phyloP scores from a whole-genome alignment of 2,797 vertebrate genomes.

The Scyliorhinus canicula region DNA sequence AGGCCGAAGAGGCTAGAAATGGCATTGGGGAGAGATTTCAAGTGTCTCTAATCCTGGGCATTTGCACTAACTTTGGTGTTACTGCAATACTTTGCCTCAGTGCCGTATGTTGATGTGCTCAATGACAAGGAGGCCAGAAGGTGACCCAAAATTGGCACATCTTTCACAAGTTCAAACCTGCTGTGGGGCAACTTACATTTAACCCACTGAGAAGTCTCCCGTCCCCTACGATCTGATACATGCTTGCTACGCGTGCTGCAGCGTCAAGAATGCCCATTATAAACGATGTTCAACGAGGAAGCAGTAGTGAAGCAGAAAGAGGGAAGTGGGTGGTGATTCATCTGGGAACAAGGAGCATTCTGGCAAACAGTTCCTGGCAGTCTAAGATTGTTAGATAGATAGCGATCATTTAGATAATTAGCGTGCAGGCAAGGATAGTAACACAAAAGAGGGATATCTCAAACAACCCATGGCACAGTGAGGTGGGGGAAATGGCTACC shows the following conservation, averaged over 20 bases:
- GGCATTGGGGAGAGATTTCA: not conserved
- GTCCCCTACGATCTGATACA: not conserved
- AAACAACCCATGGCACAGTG: no score
- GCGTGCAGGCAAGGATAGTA: not conserved
- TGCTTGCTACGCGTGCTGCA: no score
- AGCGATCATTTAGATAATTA: not conserved
- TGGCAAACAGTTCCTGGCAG: no score
- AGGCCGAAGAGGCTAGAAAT: not conserved
- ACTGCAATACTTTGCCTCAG: not conserved
- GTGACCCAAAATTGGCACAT: not conserved
- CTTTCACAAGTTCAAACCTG: not conserved
- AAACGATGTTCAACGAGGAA: no score
- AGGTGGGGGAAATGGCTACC: no score
- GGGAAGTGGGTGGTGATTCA: no score
- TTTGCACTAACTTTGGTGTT: not conserved
- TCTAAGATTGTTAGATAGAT: no score
- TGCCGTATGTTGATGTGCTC: not conserved
- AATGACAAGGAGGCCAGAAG: not conserved
- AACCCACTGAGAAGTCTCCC: not conserved
- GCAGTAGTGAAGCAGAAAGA: no score
- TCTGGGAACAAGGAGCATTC: no score
- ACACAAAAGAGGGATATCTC: not conserved
- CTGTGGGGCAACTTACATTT: no score
- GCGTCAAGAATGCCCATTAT: no score
- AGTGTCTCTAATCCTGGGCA: not conserved